Evolutionary conservation across 1,140 invertebrate genomes (phyloP), one percentile per base, ranked within the genome.

Genomic region (Ylistrum balloti): DNA sequence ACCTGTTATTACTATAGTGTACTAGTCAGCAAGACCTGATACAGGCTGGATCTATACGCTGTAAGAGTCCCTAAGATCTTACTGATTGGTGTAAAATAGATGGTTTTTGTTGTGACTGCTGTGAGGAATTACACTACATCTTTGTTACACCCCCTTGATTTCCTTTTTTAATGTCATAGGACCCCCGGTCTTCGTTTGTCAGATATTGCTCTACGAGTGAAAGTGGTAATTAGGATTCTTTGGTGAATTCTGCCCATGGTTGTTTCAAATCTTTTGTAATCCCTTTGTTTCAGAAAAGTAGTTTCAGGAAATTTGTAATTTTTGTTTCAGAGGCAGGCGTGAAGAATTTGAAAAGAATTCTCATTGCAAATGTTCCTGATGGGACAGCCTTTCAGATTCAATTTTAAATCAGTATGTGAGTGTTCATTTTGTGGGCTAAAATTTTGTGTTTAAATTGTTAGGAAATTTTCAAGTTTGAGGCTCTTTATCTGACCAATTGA

Each of bases 61-160:
- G 56, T n/a, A n/a, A 0, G 9, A 28, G 9, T 74, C 22, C 3
- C 3, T 74, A 22, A 74, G 9, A n/a, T 74, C 22, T 28, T 74
- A n/a, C 9, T 28, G 56, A 74, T 74, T 74, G 56, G 15, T 28
- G n/a, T 74, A 74, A 74, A 74, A 74, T 74, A 74, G 11, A 74
- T 74, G 56, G n/a, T 28, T 74, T 74, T 74, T 74, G 9, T n/a
- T 74, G 56, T 9, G 22, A 28, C 56, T 17, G n/a, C n/a, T 28
- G 56, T 74, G 56, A 9, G 56, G 56, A n/a, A 74, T 74, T 74
- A 74, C 56, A 74, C 56, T 74, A 28, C 22, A 0, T 28, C 56
- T 74, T 74, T 74, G 56, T 74, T 74, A 74, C 56, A 74, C 56
- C 22, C 45, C 2, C 56, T 74, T 74, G 56, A 74, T 74, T 74